Percentiles rank a stretch among this genome's conserved stretches.
phyloP scores from a whole-genome alignment of 2,888 invertebrate species.

The Tigriopus californicus region DNA sequence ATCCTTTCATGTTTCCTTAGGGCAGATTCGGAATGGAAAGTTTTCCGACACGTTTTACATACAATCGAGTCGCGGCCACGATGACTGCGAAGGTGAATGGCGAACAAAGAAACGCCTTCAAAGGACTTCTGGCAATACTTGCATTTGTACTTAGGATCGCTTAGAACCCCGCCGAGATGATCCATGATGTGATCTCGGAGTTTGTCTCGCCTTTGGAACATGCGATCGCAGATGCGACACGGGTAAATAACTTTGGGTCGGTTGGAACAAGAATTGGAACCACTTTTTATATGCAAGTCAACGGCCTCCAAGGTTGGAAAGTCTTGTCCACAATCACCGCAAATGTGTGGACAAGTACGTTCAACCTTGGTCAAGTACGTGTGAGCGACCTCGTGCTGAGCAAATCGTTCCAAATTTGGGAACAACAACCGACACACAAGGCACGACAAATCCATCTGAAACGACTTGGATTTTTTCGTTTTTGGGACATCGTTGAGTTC shows the following conservation, averaged over 20 bases:
- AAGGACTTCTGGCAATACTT: neutral
- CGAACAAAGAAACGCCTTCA: too few species aligned
- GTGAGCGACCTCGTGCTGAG: neutral
- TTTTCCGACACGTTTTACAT: too few species aligned
- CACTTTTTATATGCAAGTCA: neutral
- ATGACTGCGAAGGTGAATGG: too few species aligned
- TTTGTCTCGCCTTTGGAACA: neutral
- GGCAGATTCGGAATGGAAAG: too few species aligned
- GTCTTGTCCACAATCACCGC: neutral
- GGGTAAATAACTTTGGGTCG: neutral
- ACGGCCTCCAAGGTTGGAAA: neutral
- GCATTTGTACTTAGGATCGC: neutral
- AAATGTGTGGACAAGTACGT: neutral
- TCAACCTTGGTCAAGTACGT: neutral
- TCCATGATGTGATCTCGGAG: neutral
- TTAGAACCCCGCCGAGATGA: neutral
- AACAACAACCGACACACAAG: neutral
- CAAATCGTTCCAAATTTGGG: neutral
- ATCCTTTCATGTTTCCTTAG: too few species aligned
- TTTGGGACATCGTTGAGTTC: too few species aligned
- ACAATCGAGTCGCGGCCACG: too few species aligned
- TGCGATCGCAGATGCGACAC: neutral
- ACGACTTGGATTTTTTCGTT: neutral
- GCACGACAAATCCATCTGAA: neutral
- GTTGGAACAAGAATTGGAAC: neutral